phyloP scores from a whole-genome alignment of 2,888 invertebrate genomes.

The Crepidodera aurea region DNA sequence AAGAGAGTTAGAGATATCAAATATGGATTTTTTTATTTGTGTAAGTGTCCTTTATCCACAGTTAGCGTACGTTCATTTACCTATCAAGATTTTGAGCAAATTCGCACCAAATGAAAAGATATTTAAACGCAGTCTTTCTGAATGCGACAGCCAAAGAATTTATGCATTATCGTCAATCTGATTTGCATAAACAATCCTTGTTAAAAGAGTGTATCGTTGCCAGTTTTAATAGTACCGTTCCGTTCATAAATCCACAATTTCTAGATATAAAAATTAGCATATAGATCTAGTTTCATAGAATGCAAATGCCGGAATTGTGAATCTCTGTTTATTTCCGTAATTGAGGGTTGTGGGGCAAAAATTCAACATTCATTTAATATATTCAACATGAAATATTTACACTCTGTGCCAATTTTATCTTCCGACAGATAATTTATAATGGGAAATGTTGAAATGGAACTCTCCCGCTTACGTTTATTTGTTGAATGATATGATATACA shows the following conservation, averaged over 20 bases:
- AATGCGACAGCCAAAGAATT: neutral
- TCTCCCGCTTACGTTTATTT: neutral
- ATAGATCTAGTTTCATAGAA: slow-evolving; percentile 24
- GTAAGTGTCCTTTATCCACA: too few species aligned
- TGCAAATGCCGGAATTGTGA: slow-evolving; percentile 19
- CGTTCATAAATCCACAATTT: slow-evolving; percentile 17
- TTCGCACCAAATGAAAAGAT: too few species aligned
- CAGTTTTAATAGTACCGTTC: neutral
- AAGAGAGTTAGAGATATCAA: too few species aligned
- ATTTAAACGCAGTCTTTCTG: too few species aligned
- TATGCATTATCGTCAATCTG: neutral
- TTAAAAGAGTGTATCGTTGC: neutral
- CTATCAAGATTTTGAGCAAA: too few species aligned
- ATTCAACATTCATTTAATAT: slow-evolving; percentile 23
- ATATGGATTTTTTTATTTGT: too few species aligned
- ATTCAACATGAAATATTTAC: slow-evolving; percentile 27
- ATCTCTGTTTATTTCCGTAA: slow-evolving; percentile 24
- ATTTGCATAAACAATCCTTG: neutral
- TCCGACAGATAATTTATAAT: slow-evolving; percentile 8
- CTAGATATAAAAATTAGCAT: slow-evolving; percentile 24
- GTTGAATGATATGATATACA: neutral
- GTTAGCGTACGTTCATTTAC: too few species aligned
- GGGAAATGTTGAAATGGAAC: slow-evolving; percentile 1
- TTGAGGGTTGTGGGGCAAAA: slow-evolving; percentile 15
- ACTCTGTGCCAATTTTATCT: slow-evolving; percentile 18